Base-by-base conservation (phyloP, 1,140 invertebrate species). In the Diachasma alloeum region DNA sequence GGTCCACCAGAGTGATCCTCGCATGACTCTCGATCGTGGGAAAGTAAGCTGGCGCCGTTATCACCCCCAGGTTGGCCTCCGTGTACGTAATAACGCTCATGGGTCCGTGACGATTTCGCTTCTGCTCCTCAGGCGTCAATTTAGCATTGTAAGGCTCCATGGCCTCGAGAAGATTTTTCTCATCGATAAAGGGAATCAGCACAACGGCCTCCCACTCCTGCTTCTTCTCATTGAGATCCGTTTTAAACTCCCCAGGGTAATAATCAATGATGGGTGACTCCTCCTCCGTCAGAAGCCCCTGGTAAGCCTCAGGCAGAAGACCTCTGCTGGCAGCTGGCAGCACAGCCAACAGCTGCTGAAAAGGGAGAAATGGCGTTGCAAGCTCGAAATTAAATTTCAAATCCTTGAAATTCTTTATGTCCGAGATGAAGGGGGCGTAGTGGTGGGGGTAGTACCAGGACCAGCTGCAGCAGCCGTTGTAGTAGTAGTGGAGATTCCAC, bases 131-230 rank as follows among this genome's bases (percentile, higher is more conserved):
- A 4, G 87, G 80, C 0, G 93, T 94, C 26, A 99, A 89, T 31
- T 91, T 81, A 5, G 90, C 81, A 63, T 95, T 93, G 79, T 93
- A 93, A 0, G 92, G 90, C 22, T 90, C 86, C 94, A 99, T 98
- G 0, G 97, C 96, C 4, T 84, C 68, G 15, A 87, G 56, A 46
- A 90, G 82, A 22, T 68, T 56, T 56, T 84, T 82, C 37, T 99
- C 97, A 80, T 98, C 94, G 82, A 99, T 99, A 82, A 99, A 99
- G 0, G 98, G 98, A 83, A 99, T 97, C 0, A 99, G 90, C 8
- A 99, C 97, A 0, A 99, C 95, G 24, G 98, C 98, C 88, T 99
- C 98, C 98, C 98, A 99, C 76, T 98, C 97, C 82, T 98, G 95
- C 82, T 93, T 93, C 85, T 99, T 99, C 0, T 97, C 97, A 91